Percentiles rank a stretch among this genome's conserved stretches.
These are phyloP conservation scores for Agrilus cyanescens DNA, from an alignment of 2,888 invertebrate species.

Conservation along the genomic window DNA sequence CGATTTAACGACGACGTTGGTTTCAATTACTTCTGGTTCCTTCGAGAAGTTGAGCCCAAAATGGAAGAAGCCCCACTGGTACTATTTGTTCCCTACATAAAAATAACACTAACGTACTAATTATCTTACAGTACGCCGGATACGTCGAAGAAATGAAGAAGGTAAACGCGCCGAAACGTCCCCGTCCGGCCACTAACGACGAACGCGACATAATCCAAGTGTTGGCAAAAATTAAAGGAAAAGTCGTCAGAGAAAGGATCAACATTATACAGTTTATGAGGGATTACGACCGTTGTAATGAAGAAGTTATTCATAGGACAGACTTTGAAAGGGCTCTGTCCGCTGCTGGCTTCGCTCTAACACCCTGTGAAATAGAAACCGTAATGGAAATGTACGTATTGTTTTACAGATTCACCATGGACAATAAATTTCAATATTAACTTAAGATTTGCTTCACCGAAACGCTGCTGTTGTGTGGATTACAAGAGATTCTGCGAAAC, in stretches of 20 bases:
- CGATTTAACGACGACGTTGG: slow-evolving; percentile 64
- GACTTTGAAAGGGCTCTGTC: slow-evolving; percentile 64
- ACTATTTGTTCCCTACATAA: slow-evolving; percentile 1
- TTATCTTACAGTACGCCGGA: slow-evolving; percentile 25
- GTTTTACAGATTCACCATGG: not conserved
- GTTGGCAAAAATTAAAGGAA: slow-evolving; percentile 62
- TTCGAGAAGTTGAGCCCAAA: slow-evolving; percentile 49
- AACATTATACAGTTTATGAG: slow-evolving; percentile 53
- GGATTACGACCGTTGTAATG: slow-evolving; percentile 52
- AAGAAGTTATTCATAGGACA: slow-evolving; percentile 48
- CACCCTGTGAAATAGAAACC: slow-evolving; percentile 54
- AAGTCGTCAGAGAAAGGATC: slow-evolving; percentile 55
- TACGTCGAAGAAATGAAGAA: slow-evolving; percentile 31
- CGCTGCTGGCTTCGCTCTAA: slow-evolving; percentile 51
- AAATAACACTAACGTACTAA: not conserved
- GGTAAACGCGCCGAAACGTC: slow-evolving; percentile 29
- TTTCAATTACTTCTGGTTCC: slow-evolving; percentile 59
- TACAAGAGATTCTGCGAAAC: slow-evolving; percentile 56
- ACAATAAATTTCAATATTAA: not conserved
- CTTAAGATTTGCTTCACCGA: slow-evolving; percentile 50
- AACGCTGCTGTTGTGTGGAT: slow-evolving; percentile 46
- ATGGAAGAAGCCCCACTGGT: slow-evolving; percentile 33
- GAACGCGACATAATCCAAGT: slow-evolving; percentile 58
- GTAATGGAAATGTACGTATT: slow-evolving; percentile 56
- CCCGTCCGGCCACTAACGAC: slow-evolving; percentile 26